Base-by-base conservation (phyloP, 2,113 vertebrate genomes). In the Myrmophylax atrothorax region DNA sequence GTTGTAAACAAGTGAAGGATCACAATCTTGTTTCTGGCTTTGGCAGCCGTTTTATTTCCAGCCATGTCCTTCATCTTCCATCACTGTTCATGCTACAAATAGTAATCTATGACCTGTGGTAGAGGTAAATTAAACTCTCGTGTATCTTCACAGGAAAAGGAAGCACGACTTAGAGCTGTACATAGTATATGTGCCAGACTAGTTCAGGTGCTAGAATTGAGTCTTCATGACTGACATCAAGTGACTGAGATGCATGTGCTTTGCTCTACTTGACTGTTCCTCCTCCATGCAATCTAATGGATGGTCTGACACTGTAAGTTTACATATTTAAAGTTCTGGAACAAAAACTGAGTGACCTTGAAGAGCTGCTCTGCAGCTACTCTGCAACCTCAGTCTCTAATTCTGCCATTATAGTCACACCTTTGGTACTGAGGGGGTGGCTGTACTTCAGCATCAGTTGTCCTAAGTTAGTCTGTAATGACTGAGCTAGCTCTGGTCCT, bases 21-120 rank as follows among this genome's bases (percentile, higher is more conserved):
- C 6, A 3, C 10, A 26, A 12, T 82, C 25, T 52, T 66, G 18
- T 69, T 87, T 70, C n/a, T 56, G 31, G 42, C 29, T 78, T 37
- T 67, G n/a, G 26, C 26, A 63, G 47, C 18, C 1, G 0, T 28
- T 86, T 68, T 40, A 10, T 35, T 20, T 89, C 23, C 4, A 47
- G 0, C 40, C 0, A 0, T 69, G n/a, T 23, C 31, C 37, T 90
- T 60, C 3, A 0, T 38, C 23, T 68, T 79, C 35, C 28, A 16
- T 8, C 7, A 3, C 8, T 78, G 25, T 33, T 76, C 3, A 15
- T 55, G 31, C 14, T 60, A 33, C 12, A 28, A 4, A 20, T 40
- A 38, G 23, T 17, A 42, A 22, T 38, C 42, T 0, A 1, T 77
- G 56, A 33, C 23, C 8, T 5, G 13, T 52, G 31, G 12, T 24